Evolutionary conservation across 2,888 invertebrate genomes (phyloP), one percentile per base, ranked within the genome.

Genomic region (Mimas tiliae): DNA sequence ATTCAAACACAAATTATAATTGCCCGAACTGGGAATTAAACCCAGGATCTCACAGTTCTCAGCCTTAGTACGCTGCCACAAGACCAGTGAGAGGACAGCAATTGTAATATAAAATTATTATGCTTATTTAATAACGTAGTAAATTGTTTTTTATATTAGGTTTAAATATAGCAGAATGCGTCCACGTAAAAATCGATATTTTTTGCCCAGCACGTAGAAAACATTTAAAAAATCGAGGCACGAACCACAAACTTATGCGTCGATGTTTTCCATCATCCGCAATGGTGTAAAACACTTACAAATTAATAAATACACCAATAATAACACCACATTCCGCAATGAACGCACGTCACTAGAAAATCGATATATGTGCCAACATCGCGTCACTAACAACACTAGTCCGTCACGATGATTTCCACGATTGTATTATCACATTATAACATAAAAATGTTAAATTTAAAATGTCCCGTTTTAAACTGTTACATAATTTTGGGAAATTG

Each of bases 281-380:
- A 50, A 19, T 47, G 55, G 71, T 68, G 72, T 71, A 71, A 70
- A 71, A 63, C 80, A 84, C 81, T 79, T 77, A 78, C 79, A 79
- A 75, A 78, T 77, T 76, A 81, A 78, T 76, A 70, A 67, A 75
- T 72, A 75, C 78, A 80, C 78, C 81, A 85, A 82, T 85, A 88
- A 88, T 85, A 89, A 86, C 87, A 89, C 87, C 88, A 89, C 89
- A 90, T 86, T 78, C 79, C 82, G 76, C 78, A 81, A 85, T 77
- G 51, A 51, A 72, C 79, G 80, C 78, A 90, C 87, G 91, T 90
- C 90, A 89, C 83, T 67, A 72, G 78, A 92, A 93, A 93, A 93
- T 93, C 92, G 85, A 93, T 93, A 93, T 79, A 62, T 72, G 67
- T 67, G 71, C 69, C 68, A 68, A 71, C 66, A 70, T 72, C 72